Base-by-base conservation (phyloP, 2,888 invertebrate species). In the Uloborus plumipes region DNA sequence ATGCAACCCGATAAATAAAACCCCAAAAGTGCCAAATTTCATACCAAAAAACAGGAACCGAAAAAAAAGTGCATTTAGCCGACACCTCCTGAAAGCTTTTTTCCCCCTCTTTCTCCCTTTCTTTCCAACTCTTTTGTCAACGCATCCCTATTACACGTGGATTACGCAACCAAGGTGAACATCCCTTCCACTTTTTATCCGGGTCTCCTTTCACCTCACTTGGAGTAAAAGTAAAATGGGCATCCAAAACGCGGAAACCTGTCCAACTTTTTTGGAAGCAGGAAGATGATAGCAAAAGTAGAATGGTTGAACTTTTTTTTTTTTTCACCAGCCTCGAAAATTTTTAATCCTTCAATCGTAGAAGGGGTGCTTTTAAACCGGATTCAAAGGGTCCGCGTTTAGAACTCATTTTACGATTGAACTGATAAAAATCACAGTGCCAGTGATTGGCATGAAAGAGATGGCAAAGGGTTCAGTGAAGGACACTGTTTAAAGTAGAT, bases 91-190 rank as follows among this genome's bases (percentile, higher is more conserved):
- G 16, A 71, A 49, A 20, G 51, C 78, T 72, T 66, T 78, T 67
- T n/a, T n/a, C n/a, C n/a, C n/a, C 66, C 51, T 13, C 50, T 11
- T 22, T 66, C 26, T n/a, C 16, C 64, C 64, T 66, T 22, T 26
- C 26, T 61, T 49, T 55, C 66, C 15, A 62, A 61, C 53, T 69
- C 61, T 26, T 39, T 76, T 76, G 76, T 76, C 22, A 20, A 31
- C 39, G 26, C 51, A 49, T 20, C 61, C 53, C 72, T 39, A 62
- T 62, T 65, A 69, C 55, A 53, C 31, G 55, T 50, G 74, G 80
- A 81, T 81, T 81, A 81, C 64, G 65, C 70, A 81, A 81, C 80
- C 74, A 61, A 69, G 66, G 73, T 73, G 73, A 73, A 79, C 64
- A 72, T 18, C 55, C 61, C 66, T 49, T 20, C 47, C 26, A 31